A percentile compares a stretch with the other conserved stretches of the same genome.
Evolutionary conservation across 1,140 invertebrate genomes (phyloP).

Genomic region (Thereuonema tuberculata): DNA sequence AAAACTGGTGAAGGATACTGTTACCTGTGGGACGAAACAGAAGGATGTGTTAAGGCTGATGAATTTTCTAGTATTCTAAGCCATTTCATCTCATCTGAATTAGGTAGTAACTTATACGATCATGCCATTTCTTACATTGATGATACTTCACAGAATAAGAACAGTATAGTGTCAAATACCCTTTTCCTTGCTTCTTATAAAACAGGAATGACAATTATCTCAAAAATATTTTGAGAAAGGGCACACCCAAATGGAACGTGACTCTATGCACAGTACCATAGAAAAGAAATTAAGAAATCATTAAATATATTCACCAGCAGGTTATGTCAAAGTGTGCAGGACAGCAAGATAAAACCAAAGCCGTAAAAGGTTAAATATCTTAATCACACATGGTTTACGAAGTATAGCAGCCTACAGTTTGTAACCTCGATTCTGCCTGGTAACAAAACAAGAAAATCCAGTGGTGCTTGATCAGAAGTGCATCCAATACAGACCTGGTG

Average conservation of each 20-base stretch:
- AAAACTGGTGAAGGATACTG: conserved; percentile 22
- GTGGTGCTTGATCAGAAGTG: too few relatives aligned
- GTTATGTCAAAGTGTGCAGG: neutral
- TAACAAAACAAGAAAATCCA: too few relatives aligned
- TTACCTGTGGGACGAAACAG: conserved; percentile 33
- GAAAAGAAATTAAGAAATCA: neutral
- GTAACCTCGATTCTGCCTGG: neutral
- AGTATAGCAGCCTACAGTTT: neutral
- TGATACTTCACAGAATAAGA: conserved; percentile 6
- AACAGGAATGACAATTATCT: neutral
- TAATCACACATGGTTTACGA: neutral
- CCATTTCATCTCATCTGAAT: conserved; percentile 22
- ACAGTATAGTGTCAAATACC: neutral
- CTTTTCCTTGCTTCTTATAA: neutral
- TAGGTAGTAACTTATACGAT: neutral
- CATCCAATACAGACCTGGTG: too few relatives aligned
- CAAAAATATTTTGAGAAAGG: neutral
- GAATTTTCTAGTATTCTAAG: conserved; percentile 30
- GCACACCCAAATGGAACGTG: conserved; percentile 4
- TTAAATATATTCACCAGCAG: neutral
- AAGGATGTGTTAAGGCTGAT: conserved; percentile 28
- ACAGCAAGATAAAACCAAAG: neutral
- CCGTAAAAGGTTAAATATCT: neutral
- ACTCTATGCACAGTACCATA: neutral
- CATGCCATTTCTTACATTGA: conserved; percentile 17